Percentiles rank a stretch among this genome's conserved stretches.
phyloP scores from a whole-genome alignment of 2,113 vertebrate genomes.

The Nanorana parkeri region DNA sequence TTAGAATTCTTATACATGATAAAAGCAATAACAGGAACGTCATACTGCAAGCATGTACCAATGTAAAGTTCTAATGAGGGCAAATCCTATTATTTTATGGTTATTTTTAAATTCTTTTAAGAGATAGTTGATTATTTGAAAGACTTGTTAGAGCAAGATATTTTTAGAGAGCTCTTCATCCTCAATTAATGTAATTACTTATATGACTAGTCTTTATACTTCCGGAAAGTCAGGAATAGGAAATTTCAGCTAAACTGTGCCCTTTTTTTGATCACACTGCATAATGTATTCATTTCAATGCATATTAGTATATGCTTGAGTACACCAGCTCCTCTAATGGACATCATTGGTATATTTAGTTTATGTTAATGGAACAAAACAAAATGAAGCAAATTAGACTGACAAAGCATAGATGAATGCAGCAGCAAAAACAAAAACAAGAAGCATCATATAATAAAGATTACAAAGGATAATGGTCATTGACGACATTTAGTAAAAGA shows the following conservation, averaged over 20 bases:
- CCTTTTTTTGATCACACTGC: no score
- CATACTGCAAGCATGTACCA: conserved; percentile 65
- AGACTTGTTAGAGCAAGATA: no score
- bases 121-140: no score
- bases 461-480: conserved; percentile 71
- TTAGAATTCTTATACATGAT: conserved; percentile 61
- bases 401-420: conserved; percentile 64
- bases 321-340: conserved; percentile 36
- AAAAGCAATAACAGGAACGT: conserved; percentile 65
- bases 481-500: conserved; percentile 72
- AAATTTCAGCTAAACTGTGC: no score
- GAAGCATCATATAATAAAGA: conserved; percentile 65
- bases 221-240: no score
- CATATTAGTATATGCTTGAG: conserved; percentile 60
- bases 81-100: background rate
- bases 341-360: conserved; percentile 54
- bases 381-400: conserved; percentile 60
- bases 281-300: background rate
- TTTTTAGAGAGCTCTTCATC: no score
- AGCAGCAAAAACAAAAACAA: conserved; percentile 54
- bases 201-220: no score
- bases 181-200: no score
- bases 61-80: background rate
- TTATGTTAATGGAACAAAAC: conserved; percentile 63
- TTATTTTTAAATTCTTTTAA: no score